Percentiles rank a stretch among this genome's conserved stretches.
These are phyloP conservation scores for Sthenelais limicola DNA, from an alignment of 2,888 invertebrate genomes.

Conservation along the genomic window DNA sequence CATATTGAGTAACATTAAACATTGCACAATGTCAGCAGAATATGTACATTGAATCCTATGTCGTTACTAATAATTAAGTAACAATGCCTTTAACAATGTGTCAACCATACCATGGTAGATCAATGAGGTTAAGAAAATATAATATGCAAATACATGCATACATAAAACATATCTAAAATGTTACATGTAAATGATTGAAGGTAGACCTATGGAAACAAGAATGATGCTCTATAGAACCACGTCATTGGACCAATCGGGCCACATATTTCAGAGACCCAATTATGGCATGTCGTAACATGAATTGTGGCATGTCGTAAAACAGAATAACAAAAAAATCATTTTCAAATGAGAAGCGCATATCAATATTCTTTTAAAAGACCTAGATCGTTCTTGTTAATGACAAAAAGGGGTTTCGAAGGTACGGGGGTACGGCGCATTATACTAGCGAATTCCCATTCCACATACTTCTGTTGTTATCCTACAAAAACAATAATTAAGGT, in stretches of 20 bases:
- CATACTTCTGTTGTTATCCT: constrained; percentile 65
- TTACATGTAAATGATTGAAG: constrained; percentile 33
- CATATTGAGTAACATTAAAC: constrained; percentile 34
- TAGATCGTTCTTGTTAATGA: constrained; percentile 27
- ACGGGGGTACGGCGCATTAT: constrained; percentile 6
- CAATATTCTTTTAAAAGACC: too few species aligned
- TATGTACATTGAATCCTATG: constrained; percentile 38
- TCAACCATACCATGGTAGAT: constrained; percentile 18
- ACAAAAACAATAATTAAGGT: constrained; percentile 49
- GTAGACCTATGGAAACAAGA: constrained; percentile 35
- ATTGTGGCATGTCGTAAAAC: too few species aligned
- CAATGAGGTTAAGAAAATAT: constrained; percentile 27
- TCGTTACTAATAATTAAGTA: constrained; percentile 35
- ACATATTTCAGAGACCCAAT: too few species aligned
- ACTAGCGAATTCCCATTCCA: constrained; percentile 57
- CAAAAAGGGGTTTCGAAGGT: constrained; percentile 35
- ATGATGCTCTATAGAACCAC: constrained; percentile 19
- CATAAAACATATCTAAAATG: constrained; percentile 14
- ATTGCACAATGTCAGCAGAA: constrained; percentile 28
- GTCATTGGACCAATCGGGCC: too few species aligned
- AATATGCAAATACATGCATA: constrained; percentile 39
- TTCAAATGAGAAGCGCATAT: too few species aligned
- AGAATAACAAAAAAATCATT: constrained; percentile 16
- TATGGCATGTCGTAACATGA: too few species aligned
- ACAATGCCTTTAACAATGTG: constrained; percentile 35